phyloP scores from a whole-genome alignment of 2,888 invertebrate genomes.

The Sphaerophoria rueppellii region DNA sequence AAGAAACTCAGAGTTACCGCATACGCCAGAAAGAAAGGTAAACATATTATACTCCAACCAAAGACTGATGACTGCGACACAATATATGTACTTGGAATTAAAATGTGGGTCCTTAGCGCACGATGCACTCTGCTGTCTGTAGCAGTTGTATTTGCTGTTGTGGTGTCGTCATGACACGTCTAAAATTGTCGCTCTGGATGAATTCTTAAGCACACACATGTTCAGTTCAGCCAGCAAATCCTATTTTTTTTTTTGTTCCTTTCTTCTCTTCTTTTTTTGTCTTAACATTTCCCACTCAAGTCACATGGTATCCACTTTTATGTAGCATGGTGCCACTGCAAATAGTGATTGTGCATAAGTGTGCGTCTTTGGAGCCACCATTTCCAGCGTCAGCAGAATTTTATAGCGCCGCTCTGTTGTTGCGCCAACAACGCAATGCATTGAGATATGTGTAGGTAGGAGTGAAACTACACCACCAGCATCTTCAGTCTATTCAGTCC shows the following conservation, averaged over 20 bases:
- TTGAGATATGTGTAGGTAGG: constrained; percentile 41
- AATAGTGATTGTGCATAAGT: constrained; percentile 55
- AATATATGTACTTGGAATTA: constrained; percentile 18
- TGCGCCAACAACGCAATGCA: constrained; percentile 5
- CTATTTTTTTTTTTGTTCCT: constrained; percentile 40
- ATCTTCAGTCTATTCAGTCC: constrained; percentile 14
- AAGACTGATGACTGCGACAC: constrained; percentile 47
- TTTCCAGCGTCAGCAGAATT: constrained; percentile 12
- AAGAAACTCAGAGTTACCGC: constrained; percentile 2
- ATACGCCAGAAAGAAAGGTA: background rate
- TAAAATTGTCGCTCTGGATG: constrained; percentile 50
- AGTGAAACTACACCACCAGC: constrained; percentile 33
- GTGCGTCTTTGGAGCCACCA: constrained; percentile 24
- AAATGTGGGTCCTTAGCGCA: constrained; percentile 48
- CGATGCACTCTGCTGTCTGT: constrained; percentile 34
- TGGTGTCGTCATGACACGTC: constrained; percentile 55
- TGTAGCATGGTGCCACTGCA: constrained; percentile 18
- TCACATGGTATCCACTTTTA: constrained; percentile 31
- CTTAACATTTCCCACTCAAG: constrained; percentile 36
- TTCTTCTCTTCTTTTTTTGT: constrained; percentile 7
- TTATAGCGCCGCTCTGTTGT: constrained; percentile 43
- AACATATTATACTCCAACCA: constrained; percentile 38
- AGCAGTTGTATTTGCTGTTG: constrained; percentile 38
- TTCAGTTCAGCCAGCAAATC: constrained; percentile 7
- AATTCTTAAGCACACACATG: constrained; percentile 60